Conservation (phyloP, 2,888 invertebrate species). For the Megalurothrips usitatus region DNA sequence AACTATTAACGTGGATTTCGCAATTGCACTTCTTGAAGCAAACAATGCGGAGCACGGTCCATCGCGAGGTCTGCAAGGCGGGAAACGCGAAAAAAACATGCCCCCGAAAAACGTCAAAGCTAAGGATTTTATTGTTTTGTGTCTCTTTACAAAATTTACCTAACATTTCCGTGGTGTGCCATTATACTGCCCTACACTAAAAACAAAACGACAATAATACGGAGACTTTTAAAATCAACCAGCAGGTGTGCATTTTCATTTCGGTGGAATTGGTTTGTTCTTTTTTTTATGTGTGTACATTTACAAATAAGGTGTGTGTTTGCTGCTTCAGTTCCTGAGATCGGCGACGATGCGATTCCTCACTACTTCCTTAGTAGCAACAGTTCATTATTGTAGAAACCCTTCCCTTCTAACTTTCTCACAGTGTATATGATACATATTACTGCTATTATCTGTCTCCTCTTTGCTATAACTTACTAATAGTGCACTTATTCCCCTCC, state of each 20-base stretch:
- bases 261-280: neutral
- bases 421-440: neutral
- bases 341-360: neutral
- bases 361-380: neutral
- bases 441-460: neutral
- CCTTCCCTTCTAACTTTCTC: slow-evolving; percentile 9
- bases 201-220: too few species aligned
- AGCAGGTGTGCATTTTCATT: neutral
- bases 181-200: too few species aligned
- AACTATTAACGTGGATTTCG: too few species aligned
- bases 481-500: neutral
- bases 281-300: neutral
- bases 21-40: too few species aligned
- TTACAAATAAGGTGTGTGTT: neutral
- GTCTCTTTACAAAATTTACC: too few species aligned
- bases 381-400: neutral
- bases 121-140: too few species aligned
- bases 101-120: too few species aligned
- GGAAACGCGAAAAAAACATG: too few species aligned
- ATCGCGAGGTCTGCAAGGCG: too few species aligned
- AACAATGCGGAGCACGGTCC: too few species aligned
- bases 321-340: slow-evolving; percentile 13
- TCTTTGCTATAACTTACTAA: slow-evolving; percentile 3
- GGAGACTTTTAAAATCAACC: too few species aligned
- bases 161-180: too few species aligned